Base-by-base conservation (phyloP, 2,797 vertebrate genomes). In the Masticophis lateralis region DNA sequence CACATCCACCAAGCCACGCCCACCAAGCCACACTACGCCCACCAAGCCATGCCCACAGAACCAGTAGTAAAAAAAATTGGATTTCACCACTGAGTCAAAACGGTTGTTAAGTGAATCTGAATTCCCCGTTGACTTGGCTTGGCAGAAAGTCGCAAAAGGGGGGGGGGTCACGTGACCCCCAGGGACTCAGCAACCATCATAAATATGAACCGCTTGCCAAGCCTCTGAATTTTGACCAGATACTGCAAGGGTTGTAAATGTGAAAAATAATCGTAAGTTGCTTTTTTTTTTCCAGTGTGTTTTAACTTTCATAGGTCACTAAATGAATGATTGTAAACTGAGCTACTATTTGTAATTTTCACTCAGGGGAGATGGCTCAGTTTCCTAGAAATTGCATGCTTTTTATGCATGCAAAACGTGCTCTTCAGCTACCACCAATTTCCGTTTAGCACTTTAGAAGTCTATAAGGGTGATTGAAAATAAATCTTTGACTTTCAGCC, bases 241-340 rank as follows among this genome's bases (percentile, higher is more conserved):
- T 1, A 14, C 69, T 9, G 32, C 37, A 20, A 43, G 3, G 3
- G 18, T 79, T 4, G 1, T 22, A 20, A 79, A 43, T 37, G 37
- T 20, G 74, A 22, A 43, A 43, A 43, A 37, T 10, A 16, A 18
- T 10, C 0, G 2, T 18, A 74, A 18, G n/a, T 79, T 18, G 1
- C 3, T 20, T 43, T 43, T 14, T 4, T 0, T 1, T 3, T 1
- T 32, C 7, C 74, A 74, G n/a, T 18, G 16, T 18, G 0, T 22
- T 3, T 22, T 4, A 22, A 43, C 8, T 22, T 43, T 20, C 18
- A 43, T 2, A 18, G 1, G 74, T 22, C 18, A 43, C 18, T 22
- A 43, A 43, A 43, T 0, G 0, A 43, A 37, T 22, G 8, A 22
- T 43, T 22, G 37, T 10, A 43, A 79, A 4, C 0, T 3, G 7